A percentile compares a stretch with the other conserved stretches of the same genome.
These are phyloP conservation scores for Teleopsis dalmanni DNA, from an alignment of 1,140 invertebrate genomes.

Conservation along the genomic window DNA sequence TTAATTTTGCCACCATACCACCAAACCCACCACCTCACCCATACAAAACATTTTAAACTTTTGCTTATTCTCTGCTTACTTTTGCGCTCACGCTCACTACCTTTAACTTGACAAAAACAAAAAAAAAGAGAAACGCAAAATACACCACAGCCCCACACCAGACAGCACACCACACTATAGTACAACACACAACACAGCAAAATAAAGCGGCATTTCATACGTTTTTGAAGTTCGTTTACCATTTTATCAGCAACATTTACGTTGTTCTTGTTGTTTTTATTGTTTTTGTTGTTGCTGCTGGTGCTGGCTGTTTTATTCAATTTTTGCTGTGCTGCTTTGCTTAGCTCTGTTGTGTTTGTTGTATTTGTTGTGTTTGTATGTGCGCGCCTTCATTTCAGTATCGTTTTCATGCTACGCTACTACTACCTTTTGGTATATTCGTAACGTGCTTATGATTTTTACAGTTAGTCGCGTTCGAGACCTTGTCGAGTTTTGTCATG, in stretches of 20 bases:
- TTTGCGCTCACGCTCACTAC: background rate
- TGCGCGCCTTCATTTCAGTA: background rate
- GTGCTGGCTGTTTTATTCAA: background rate
- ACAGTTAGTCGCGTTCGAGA: slow-evolving; percentile 45
- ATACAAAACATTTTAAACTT: no score
- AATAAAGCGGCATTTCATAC: slow-evolving; percentile 3
- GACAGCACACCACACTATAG: background rate
- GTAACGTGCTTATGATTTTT: slow-evolving; percentile 41
- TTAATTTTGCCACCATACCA: no score
- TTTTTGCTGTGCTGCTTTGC: background rate
- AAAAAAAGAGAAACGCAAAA: background rate
- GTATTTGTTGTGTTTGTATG: slow-evolving; percentile 1
- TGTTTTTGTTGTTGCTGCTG: background rate
- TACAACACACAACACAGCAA: background rate
- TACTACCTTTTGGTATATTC: slow-evolving; percentile 32
- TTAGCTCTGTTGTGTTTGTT: background rate
- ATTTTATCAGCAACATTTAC: no score
- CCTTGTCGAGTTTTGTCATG: slow-evolving; percentile 45
- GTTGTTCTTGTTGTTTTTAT: no score
- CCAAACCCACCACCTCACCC: no score
- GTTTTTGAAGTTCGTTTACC: slow-evolving; percentile 3
- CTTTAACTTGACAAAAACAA: background rate
- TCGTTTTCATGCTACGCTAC: background rate
- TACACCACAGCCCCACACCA: background rate
- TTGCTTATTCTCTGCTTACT: no score